Evolutionary conservation across 2,113 vertebrate species (phyloP), one percentile per base, ranked within the genome.

Genomic region (Gymnogyps californianus): DNA sequence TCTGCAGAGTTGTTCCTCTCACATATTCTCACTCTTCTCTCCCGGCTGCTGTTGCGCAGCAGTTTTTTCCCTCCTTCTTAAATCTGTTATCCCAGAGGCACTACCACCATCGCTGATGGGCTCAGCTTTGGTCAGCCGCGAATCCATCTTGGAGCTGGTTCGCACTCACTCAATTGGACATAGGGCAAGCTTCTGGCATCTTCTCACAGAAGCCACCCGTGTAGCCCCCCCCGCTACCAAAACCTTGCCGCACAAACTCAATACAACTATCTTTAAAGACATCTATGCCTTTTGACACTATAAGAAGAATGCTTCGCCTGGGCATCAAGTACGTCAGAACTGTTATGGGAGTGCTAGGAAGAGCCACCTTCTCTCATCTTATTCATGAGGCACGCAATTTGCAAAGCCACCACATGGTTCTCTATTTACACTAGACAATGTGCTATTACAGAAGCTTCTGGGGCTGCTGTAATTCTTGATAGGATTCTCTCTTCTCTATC

Each of bases 81-180:
- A 42, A 34, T n/a, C 12, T 7, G 2, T 40, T 38, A 21, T 29
- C 11, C 10, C 46, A 51, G 36, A 52, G 54, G 16, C 0, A 1
- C 61, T 58, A 19, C 62, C 52, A 4, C 44, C 7, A 1, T 24
- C 3, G 1, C 24, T 51, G 52, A 22, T 18, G 16, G 19, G 19
- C 31, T 87, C 16, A 3, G 55, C 46, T 32, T 44, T 38, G 46
- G 22, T 55, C 55, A 36, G 32, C 0, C 0, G 64, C 3, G 1
- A 13, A 47, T 72, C 47, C 0, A 0, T 47, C 55, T 46, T 16
- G 28, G 22, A 62, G 19, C 40, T 0, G 1, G 28, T 40, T 24
- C 47, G 36, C 32, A 10, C 7, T 44, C 32, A 22, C 65, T 62
- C 7, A 29, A 0, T 40, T 0, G 2, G 69, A 55, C 15, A 31